Evolutionary conservation across 2,888 invertebrate genomes (phyloP).

Genomic region (Lepidonotus clava): DNA sequence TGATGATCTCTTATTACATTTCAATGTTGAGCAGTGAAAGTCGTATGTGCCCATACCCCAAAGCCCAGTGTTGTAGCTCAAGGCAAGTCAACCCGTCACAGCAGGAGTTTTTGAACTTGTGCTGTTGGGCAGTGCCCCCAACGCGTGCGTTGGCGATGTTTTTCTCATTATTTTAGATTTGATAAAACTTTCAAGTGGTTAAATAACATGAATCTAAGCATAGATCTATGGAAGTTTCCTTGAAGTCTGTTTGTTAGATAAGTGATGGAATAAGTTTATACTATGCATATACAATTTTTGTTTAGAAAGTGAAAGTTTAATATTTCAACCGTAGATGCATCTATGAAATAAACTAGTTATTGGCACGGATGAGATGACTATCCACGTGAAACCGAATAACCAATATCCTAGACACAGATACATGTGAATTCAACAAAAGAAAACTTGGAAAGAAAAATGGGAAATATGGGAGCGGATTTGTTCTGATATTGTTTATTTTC

Average conservation of each 20-base stretch:
- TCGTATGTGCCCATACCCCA: not conserved
- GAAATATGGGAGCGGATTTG: too few species aligned
- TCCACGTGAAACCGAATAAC: not conserved
- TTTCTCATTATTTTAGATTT: not conserved
- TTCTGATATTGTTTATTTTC: conserved; percentile 28
- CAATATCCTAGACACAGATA: too few species aligned
- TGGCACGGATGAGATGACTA: not conserved
- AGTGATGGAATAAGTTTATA: too few species aligned
- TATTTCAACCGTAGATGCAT: too few species aligned
- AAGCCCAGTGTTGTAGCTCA: not conserved
- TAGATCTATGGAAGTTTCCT: not conserved
- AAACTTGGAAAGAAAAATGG: too few species aligned
- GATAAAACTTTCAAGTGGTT: not conserved
- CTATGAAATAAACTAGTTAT: not conserved
- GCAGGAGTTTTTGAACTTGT: not conserved
- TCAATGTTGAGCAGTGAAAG: conserved; percentile 4
- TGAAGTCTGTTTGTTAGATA: too few species aligned
- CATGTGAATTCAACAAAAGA: too few species aligned
- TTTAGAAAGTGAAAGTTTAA: too few species aligned
- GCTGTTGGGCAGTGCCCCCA: conserved; percentile 44
- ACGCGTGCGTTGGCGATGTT: conserved; percentile 41
- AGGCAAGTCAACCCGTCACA: conserved; percentile 42
- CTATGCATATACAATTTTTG: too few species aligned
- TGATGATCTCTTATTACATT: not conserved
- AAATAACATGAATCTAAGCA: not conserved